Evolutionary conservation across 2,113 vertebrate genomes (phyloP).

Genomic region (Campylomormyrus numenius): DNA sequence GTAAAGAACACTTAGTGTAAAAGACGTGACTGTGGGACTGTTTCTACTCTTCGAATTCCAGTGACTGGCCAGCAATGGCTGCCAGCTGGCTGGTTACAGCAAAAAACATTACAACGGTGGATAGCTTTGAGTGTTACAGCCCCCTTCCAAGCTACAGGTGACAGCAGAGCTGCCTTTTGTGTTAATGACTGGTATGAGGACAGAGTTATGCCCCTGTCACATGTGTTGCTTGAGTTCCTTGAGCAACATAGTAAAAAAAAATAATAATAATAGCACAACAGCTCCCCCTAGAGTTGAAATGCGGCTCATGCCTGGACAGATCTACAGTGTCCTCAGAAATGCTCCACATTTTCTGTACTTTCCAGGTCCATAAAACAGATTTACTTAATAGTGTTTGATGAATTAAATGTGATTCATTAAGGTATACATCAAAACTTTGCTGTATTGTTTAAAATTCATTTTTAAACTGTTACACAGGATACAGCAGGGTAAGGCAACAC

Average conservation of each 20-base stretch:
- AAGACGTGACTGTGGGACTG: background rate
- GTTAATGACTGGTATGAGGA: background rate
- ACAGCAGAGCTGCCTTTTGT: background rate
- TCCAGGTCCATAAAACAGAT: background rate
- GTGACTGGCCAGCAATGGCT: background rate
- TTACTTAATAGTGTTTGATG: background rate
- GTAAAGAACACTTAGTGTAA: background rate
- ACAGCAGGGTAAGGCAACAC: background rate
- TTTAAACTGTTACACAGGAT: background rate
- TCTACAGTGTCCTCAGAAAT: background rate
- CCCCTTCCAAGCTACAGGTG: background rate
- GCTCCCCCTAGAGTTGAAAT: slow-evolving; percentile 45
- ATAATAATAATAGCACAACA: background rate
- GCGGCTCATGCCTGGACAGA: background rate
- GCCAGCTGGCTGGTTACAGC: background rate
- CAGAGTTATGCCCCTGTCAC: background rate
- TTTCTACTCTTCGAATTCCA: background rate
- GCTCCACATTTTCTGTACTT: background rate
- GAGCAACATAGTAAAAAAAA: background rate
- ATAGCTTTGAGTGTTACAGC: background rate
- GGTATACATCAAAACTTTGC: background rate
- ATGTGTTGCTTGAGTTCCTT: background rate
- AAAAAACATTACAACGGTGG: background rate
- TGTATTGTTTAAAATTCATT: background rate
- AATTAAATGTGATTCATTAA: background rate